Evolutionary conservation across 2,113 vertebrate species (phyloP).

Genomic region (Planiliza haematocheilus): DNA sequence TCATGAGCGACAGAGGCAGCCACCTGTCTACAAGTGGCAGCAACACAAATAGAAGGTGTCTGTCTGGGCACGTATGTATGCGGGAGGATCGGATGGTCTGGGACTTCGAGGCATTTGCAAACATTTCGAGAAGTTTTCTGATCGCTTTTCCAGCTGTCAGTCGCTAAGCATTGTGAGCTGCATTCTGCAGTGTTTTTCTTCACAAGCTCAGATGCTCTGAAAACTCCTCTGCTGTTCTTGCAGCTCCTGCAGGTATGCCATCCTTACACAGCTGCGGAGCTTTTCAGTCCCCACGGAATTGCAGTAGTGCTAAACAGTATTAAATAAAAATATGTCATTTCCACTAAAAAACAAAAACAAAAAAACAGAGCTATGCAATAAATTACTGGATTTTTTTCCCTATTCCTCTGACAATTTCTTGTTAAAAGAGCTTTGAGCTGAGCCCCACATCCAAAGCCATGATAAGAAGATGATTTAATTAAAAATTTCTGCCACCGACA

Average conservation of each 20-base stretch:
- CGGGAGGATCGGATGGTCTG: constrained; percentile 17
- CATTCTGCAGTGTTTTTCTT: constrained; percentile 9
- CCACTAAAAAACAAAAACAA: background rate
- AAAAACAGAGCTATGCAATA: background rate
- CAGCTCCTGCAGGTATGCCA: background rate
- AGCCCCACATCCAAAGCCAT: background rate
- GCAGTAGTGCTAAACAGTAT: background rate
- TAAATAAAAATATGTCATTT: background rate
- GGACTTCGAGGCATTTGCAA: constrained; percentile 29
- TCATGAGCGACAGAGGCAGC: background rate
- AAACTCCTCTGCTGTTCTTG: constrained; percentile 9
- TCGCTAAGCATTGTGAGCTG: constrained; percentile 1
- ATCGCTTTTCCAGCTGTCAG: constrained; percentile 33
- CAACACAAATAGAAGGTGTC: constrained; percentile 9
- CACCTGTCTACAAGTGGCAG: constrained; percentile 9
- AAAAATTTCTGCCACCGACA: constrained; percentile 2
- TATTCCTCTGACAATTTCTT: background rate
- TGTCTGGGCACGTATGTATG: background rate
- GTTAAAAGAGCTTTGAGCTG: constrained; percentile 1
- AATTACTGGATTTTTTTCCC: background rate
- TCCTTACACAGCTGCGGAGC: background rate
- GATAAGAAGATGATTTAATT: constrained; percentile 38
- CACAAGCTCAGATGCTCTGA: constrained; percentile 3
- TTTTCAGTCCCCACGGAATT: background rate
- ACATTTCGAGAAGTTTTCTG: constrained; percentile 33